A percentile compares a stretch with the other conserved stretches of the same genome.
These are phyloP conservation scores for Romanomermis culicivorax DNA, from an alignment of 2,888 invertebrate species.

Conservation along the genomic window DNA sequence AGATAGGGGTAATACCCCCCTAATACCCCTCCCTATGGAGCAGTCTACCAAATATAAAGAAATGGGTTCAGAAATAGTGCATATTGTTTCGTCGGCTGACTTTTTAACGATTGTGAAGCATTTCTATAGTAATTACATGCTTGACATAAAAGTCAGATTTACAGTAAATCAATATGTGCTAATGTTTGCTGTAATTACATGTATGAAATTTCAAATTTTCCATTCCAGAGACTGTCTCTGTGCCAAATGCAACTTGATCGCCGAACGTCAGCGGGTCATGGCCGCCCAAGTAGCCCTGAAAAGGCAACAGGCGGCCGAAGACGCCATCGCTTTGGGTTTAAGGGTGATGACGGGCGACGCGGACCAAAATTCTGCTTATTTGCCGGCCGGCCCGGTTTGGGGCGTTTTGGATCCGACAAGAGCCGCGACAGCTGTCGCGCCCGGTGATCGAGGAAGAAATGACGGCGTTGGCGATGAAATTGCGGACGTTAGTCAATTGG, in stretches of 20 bases:
- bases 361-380: constrained; percentile 36
- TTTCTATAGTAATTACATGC: too few relatives aligned
- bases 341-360: constrained; percentile 19
- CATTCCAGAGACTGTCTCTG: constrained; percentile 61
- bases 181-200: neutral
- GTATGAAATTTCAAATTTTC: neutral
- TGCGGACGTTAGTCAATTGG: constrained; percentile 8
- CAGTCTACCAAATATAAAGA: too few relatives aligned
- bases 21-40: too few relatives aligned
- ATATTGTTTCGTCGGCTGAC: too few relatives aligned
- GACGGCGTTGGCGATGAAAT: constrained; percentile 10
- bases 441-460: constrained; percentile 12
- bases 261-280: constrained; percentile 87
- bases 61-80: too few relatives aligned
- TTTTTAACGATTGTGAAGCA: too few relatives aligned
- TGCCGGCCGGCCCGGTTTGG: constrained; percentile 74
- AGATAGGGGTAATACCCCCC: too few relatives aligned
- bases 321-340: constrained; percentile 24
- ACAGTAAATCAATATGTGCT: too few relatives aligned
- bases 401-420: constrained; percentile 39
- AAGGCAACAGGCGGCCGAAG: constrained; percentile 25
- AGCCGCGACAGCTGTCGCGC: constrained; percentile 5
- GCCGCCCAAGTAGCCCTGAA: constrained; percentile 49
- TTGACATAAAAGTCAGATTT: too few relatives aligned
- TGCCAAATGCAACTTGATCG: constrained; percentile 87